Conservation (phyloP, 2,888 invertebrate species). For the Marronus borbonicus region DNA sequence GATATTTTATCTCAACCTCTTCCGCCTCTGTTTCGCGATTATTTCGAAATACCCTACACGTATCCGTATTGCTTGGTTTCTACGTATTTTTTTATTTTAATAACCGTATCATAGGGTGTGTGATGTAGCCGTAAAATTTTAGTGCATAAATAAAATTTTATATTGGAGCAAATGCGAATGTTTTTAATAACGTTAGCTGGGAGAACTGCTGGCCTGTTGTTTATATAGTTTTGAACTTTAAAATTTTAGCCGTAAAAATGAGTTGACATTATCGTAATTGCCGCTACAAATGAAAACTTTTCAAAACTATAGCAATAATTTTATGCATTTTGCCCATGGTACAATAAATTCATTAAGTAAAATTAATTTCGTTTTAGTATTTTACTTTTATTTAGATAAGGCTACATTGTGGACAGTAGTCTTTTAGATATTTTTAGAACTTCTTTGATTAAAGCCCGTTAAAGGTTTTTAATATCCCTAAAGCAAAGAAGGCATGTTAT, state of each 20-base stretch:
- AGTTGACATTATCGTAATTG: background rate
- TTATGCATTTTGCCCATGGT: too few relatives aligned
- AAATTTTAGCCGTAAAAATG: slow-evolving; percentile 4
- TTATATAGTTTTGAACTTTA: slow-evolving; percentile 30
- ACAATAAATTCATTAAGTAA: too few relatives aligned
- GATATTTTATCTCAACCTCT: background rate
- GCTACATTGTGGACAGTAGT: too few relatives aligned
- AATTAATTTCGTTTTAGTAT: too few relatives aligned
- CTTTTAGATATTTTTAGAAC: too few relatives aligned
- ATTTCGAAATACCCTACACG: background rate
- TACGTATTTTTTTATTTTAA: slow-evolving; percentile 20
- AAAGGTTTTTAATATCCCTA: too few relatives aligned
- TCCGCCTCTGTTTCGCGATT: background rate
- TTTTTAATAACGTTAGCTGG: slow-evolving; percentile 16
- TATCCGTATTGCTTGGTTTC: background rate
- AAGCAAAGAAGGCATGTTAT: too few relatives aligned
- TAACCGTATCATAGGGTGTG: slow-evolving; percentile 20
- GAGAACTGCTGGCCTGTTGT: background rate
- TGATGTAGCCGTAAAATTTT: slow-evolving; percentile 46
- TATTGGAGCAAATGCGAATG: slow-evolving; percentile 31
- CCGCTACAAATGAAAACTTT: background rate
- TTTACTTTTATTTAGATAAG: too few relatives aligned
- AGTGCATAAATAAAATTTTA: slow-evolving; percentile 46
- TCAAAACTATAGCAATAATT: too few relatives aligned
- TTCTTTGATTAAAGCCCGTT: too few relatives aligned